Base-by-base conservation (phyloP, 2,888 invertebrate species). In the Julus scandinavius region DNA sequence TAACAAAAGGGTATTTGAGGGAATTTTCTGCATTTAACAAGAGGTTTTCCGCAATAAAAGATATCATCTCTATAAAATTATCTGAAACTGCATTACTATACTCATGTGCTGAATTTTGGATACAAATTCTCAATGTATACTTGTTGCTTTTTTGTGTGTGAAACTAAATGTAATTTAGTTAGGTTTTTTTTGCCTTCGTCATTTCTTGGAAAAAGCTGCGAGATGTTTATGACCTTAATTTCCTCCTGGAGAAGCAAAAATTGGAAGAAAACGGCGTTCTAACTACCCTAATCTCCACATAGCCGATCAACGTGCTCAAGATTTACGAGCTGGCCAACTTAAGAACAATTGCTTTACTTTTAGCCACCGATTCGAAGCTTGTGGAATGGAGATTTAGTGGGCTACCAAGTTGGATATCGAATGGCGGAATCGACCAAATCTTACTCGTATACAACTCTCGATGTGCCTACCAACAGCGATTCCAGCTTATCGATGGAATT, bases 341-440 rank as follows among this genome's bases (percentile, higher is more conserved):
- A 72, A 72, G 20, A 45, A 20, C 72, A 29, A 72, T 72, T 72
- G 72, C 84, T 58, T 58, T 17, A 63, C 88, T 45, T 87, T 7
- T 58, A 97, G 92, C 97, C 97, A 91, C 97, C 97, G 91, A 94
- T 95, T 92, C 95, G 96, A 63, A 95, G 96, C 90, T 96, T 97
- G 92, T 97, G 97, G 97, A 97, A 98, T 91, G 97, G 97, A 87
- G 97, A 97, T 93, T 96, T 98, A 90, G 94, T 94, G 92, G 97
- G 97, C 89, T 97, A 97, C 92, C 90, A 97, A 91, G 97, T 97
- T 90, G 97, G 97, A 89, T 97, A 97, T 92, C 96, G 96, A 93
- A 94, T 96, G 88, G 93, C 91, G 91, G 93, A 92, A 91, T 89
- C 84, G 90, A 90, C 89, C 50, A 88, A 89, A 38, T 72, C 88